Evolutionary conservation across 2,113 vertebrate genomes (phyloP), one percentile per base, ranked within the genome.

Genomic region (Alosa alosa): DNA sequence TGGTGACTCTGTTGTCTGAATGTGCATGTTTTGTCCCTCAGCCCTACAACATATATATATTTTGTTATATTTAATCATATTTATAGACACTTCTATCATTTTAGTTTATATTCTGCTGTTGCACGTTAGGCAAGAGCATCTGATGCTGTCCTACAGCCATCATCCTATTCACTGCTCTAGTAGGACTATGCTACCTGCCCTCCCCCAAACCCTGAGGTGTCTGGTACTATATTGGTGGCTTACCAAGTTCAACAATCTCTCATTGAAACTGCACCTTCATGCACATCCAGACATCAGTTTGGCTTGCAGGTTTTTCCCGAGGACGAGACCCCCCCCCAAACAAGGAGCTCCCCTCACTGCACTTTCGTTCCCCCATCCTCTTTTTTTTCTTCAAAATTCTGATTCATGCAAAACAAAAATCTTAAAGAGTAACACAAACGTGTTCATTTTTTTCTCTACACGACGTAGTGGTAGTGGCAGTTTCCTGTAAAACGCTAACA

Each of bases 401-500:
- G 72, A 78, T 15, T 78, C 72, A 78, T 78, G 72, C 72, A 78
- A 78, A 78, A 78, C 72, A 78, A 78, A 72, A 72, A 20, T 22
- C 39, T 2, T 39, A 17, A 13, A 39, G 10, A 78, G 9, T 72
- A 72, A 72, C 72, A 78, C 72, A 78, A 78, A 15, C 15, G 36
- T 78, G 31, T 39, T 78, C 72, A 72, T 78, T 78, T 78, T 72
- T 72, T 78, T 39, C 72, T 78, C 31, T 78, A 78, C 72, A 78
- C 64, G 25, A 72, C 64, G 39, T 36, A 78, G 13, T 78, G 5
- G 64, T 39, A 39, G 72, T 78, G 72, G 72, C 72, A 78, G 72
- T 78, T 78, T 78, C 72, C 31, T 78, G 31, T 78, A 78, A 78
- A 78, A 39, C 72, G 31, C 72, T 78, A 78, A 78, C 72, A 78